phyloP scores from a whole-genome alignment of 2,888 invertebrate species.

The Platycnemis pennipes region DNA sequence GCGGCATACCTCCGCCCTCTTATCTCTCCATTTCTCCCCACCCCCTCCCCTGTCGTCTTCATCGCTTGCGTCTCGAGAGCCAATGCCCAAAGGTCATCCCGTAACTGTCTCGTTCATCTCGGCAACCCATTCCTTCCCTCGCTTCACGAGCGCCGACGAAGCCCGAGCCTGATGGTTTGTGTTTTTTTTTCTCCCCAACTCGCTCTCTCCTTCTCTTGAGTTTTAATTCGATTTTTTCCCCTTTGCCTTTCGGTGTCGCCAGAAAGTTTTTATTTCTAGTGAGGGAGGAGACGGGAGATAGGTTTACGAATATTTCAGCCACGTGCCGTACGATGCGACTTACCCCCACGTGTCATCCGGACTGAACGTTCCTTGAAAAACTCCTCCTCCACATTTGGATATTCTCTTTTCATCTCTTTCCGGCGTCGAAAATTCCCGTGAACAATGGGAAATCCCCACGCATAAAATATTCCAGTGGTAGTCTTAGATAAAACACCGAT shows the following conservation, averaged over 20 bases:
- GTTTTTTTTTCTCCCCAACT: background rate
- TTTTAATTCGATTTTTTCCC: background rate
- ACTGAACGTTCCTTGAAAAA: background rate
- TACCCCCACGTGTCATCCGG: background rate
- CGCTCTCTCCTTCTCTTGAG: background rate
- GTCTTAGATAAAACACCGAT: too few relatives aligned
- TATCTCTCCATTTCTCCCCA: constrained; percentile 10
- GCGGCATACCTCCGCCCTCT: background rate
- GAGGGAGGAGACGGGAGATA: background rate
- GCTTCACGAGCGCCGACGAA: background rate
- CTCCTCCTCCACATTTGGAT: too few relatives aligned
- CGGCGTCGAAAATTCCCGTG: too few relatives aligned
- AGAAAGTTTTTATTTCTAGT: background rate
- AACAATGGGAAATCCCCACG: too few relatives aligned
- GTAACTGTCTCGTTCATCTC: constrained; percentile 21
- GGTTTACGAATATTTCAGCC: background rate
- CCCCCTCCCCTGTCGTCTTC: background rate
- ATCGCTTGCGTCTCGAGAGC: constrained; percentile 10
- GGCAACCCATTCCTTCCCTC: background rate
- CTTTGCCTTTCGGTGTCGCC: background rate
- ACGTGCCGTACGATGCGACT: too few relatives aligned
- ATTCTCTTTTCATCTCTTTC: too few relatives aligned
- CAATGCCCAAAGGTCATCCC: constrained; percentile 29
- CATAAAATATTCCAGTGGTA: too few relatives aligned
- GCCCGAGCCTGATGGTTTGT: background rate